phyloP scores from a whole-genome alignment of 2,113 vertebrate species.

The Nematolebias whitei region DNA sequence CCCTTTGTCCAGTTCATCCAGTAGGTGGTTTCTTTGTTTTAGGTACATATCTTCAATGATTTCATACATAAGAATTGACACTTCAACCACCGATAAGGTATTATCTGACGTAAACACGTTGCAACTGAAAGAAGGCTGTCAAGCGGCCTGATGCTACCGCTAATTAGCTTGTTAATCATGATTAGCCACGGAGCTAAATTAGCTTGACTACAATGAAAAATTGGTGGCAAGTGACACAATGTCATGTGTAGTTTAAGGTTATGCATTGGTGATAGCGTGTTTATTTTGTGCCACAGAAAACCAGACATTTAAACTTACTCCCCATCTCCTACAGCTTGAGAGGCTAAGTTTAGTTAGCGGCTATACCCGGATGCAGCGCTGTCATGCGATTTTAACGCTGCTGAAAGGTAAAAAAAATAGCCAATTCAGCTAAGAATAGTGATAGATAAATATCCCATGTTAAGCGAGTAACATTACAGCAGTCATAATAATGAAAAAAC shows the following conservation, averaged over 20 bases:
- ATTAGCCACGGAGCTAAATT: not conserved
- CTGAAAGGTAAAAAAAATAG: not conserved
- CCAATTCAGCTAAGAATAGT: not conserved
- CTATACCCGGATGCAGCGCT: constrained; percentile 7
- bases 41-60: not conserved
- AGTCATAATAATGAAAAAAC: too few species aligned
- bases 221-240: too few species aligned
- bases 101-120: not conserved
- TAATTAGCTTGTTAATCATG: constrained; percentile 39
- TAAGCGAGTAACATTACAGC: not conserved
- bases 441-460: not conserved
- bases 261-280: not conserved
- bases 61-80: not conserved
- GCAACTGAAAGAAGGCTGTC: constrained; percentile 1
- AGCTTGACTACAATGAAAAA: not conserved
- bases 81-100: not conserved
- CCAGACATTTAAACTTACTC: not conserved
- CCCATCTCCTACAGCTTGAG: not conserved
- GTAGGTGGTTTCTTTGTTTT: not conserved
- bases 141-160: constrained; percentile 11
- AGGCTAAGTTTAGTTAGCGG: constrained; percentile 18
- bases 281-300: not conserved
- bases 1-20: not conserved
- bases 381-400: not conserved
- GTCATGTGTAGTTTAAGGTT: rapidly evolving